Percentiles rank a stretch among this genome's conserved stretches.
Conservation (phyloP, 2,888 invertebrate species). For the Diplolepis rosae region DNA sequence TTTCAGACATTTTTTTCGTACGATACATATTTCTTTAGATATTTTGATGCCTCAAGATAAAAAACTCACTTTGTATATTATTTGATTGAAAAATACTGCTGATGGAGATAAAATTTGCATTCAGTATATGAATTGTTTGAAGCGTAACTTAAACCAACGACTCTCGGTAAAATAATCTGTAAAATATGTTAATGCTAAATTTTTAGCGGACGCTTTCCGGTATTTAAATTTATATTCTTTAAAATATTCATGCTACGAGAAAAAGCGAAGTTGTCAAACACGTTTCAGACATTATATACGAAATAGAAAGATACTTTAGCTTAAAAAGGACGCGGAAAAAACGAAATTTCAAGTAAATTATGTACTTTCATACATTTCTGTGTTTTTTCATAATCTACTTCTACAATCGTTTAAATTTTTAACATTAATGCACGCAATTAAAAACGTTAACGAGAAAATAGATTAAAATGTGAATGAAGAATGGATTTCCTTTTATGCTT, state of each 20-base stretch:
- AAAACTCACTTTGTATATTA: no score
- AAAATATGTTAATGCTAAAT: neutral
- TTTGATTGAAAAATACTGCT: neutral
- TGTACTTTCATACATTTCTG: no score
- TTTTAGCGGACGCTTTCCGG: neutral
- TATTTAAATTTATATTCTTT: neutral
- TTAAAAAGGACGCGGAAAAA: neutral
- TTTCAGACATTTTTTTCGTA: no score
- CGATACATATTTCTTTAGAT: no score
- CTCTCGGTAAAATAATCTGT: neutral
- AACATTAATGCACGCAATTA: no score
- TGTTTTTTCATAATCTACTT: no score
- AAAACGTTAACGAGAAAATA: no score
- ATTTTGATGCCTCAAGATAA: no score
- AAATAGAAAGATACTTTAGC: neutral
- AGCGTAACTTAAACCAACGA: neutral
- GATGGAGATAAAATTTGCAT: neutral
- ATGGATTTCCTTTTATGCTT: no score
- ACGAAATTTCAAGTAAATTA: neutral
- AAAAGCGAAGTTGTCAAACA: neutral
- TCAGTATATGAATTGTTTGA: neutral
- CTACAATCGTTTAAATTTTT: no score
- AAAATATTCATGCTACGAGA: neutral
- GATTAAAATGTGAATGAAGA: no score
- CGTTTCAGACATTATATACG: neutral